Conservation (phyloP, 2,888 invertebrate species). For the Apamea epomidion region DNA sequence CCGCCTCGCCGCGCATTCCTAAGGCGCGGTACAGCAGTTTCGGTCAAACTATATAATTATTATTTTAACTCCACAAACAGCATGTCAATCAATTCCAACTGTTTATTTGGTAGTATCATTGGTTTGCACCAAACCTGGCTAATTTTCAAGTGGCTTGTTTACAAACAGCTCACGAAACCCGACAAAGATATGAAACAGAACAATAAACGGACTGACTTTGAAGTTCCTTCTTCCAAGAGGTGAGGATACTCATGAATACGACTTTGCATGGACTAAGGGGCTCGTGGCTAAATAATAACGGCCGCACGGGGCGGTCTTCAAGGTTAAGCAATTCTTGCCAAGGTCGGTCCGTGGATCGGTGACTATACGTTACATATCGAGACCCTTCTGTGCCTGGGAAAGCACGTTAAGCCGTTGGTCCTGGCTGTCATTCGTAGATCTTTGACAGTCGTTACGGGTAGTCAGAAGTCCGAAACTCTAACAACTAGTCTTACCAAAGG, state of each 20-base stretch:
- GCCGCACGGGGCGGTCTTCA: not conserved
- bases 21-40: too few species aligned
- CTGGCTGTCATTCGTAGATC: not conserved
- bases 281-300: not conserved
- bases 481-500: not conserved
- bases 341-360: not conserved
- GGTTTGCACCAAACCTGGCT: constrained; percentile 4
- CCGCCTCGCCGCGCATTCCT: too few species aligned
- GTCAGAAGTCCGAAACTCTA: not conserved
- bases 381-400: not conserved
- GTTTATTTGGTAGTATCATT: not conserved
- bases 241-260: not conserved
- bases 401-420: not conserved
- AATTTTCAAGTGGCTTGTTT: constrained; percentile 3
- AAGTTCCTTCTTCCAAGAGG: not conserved
- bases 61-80: not conserved
- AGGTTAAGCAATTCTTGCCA: not conserved
- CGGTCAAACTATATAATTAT: too few species aligned
- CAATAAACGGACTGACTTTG: not conserved
- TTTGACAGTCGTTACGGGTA: not conserved
- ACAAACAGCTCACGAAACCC: not conserved
- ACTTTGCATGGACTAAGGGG: not conserved
- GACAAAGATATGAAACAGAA: constrained; percentile 23
- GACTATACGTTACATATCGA: not conserved
- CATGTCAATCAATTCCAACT: not conserved